Conservation (phyloP, 2,888 invertebrate species). For the Amaurobius ferox region DNA sequence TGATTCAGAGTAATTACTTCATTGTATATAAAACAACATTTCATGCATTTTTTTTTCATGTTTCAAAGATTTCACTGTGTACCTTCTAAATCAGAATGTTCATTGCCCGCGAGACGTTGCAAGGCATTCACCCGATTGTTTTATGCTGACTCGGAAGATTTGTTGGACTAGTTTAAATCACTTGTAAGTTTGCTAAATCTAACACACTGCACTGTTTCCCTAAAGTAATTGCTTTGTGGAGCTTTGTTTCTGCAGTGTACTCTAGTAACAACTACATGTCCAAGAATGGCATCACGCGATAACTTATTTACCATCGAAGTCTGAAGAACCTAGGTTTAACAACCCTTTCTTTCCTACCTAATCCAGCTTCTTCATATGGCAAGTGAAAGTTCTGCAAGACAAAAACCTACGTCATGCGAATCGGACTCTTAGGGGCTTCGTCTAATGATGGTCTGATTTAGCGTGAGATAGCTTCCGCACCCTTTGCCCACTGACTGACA, state of each 20-base stretch:
- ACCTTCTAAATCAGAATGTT: neutral
- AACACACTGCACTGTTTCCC: neutral
- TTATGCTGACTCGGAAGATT: neutral
- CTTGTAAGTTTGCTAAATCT: neutral
- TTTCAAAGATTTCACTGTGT: neutral
- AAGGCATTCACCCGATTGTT: neutral
- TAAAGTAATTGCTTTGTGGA: neutral
- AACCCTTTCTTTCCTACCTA: neutral
- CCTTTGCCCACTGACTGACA: conserved; percentile 29
- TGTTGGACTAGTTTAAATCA: neutral
- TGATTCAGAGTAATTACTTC: neutral
- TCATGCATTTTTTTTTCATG: neutral
- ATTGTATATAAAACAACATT: neutral
- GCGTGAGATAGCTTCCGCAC: conserved; percentile 16
- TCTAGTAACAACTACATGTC: neutral
- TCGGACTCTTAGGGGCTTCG: neutral
- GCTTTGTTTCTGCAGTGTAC: neutral
- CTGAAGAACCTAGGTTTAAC: neutral
- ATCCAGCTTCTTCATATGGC: neutral
- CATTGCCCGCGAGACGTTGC: neutral
- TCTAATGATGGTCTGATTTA: neutral
- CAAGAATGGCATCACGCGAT: neutral
- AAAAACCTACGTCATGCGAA: neutral
- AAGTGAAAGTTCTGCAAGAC: neutral
- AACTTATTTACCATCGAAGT: neutral